Base-by-base conservation (phyloP, 2,888 invertebrate genomes). In the Stegana nigrithorax region DNA sequence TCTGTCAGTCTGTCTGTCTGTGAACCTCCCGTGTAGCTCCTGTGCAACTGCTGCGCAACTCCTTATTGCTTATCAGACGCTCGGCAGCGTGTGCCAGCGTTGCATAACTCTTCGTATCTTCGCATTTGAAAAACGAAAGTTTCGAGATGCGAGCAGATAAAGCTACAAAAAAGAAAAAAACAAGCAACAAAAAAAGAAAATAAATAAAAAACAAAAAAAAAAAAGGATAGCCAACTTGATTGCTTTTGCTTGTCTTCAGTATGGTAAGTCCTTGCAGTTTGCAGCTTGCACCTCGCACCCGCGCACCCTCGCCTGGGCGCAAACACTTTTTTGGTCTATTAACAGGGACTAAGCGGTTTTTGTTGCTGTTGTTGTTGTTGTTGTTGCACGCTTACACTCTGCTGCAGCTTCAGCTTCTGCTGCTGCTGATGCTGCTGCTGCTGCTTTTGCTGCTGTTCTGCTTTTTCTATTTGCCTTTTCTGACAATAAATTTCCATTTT, bases 401-500 rank as follows among this genome's bases (percentile, higher is more conserved):
- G 5, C 23, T n/a, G n/a, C n/a, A n/a, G 36, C 21, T 10, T 19
- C 25, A 25, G 47, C 10, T 47, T 23, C 47, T 8, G 10, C 45
- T 36, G 44, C 21, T 45, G 10, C 53, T 51, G 23, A 21, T 36
- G 26, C 58, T 42, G 12, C 59, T 60, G 19, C 53, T 45, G 39
- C 19, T 5, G 21, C 29, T 57, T 57, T 53, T 62, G 62, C 36
- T 65, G 45, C 29, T 29, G 17, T 53, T 32, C 23, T 57, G 61
- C 57, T 62, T 67, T 75, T 72, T 75, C 68, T 75, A n/a, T n/a
- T n/a, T 76, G 78, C 77, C 77, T 77, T 79, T 79, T 77, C 79
- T 77, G 79, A 75, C 79, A 78, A 79, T 79, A 79, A 79, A 79
- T 79, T 79, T 81, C 78, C 79, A 79, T 79, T 80, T 79, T 80